Base-by-base conservation (phyloP, 2,113 vertebrate species). In the Syngnathus typhle region DNA sequence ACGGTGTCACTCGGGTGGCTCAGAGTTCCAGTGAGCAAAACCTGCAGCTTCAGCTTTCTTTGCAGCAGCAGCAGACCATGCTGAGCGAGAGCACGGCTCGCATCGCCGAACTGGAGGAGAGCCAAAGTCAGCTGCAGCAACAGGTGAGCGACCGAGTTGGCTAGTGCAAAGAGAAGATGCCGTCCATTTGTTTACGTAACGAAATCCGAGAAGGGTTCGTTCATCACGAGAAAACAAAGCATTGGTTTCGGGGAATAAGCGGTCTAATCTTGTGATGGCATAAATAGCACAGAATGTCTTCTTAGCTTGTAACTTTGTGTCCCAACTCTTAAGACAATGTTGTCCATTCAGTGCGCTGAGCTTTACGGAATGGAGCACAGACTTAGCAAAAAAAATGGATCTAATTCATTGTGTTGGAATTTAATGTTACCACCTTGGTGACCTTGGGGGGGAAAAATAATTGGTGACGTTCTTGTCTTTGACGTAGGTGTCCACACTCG, bases 31-130 rank as follows among this genome's bases (percentile, higher is more conserved):
- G 19, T 47, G 91, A 96, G 75, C 92, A 96, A 83, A 95, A 93
- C 83, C 67, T 91, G 65, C 85, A 93, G 74, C 89, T 98, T 8
- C 96, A 96, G 73, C 85, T 92, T 59, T 91, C 90, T 69, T 90
- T 98, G 32, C 93, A 94, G 86, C 92, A 94, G 69, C 94, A 95
- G 39, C 94, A 95, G 80, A 87, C 90, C 74, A 96, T 99, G 96
- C 87, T 99, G 76, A 93, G 93, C n/a, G 92, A 98, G 74, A 93
- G 94, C 86, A 91, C 90, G 2, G 39, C 88, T 64, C 91, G 91
- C 55, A 93, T 95, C 60, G 92, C 84, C 23, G 95, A 98, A 60
- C 89, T 99, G 65, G 96, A 98, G 89, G 94, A 98, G 51, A 91
- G 80, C 82, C 94, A 99, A 85, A 85, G 85, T 67, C 90, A 90